Evolutionary conservation across 2,113 vertebrate species (phyloP), one percentile per base, ranked within the genome.

Genomic region (Nematolebias whitei): DNA sequence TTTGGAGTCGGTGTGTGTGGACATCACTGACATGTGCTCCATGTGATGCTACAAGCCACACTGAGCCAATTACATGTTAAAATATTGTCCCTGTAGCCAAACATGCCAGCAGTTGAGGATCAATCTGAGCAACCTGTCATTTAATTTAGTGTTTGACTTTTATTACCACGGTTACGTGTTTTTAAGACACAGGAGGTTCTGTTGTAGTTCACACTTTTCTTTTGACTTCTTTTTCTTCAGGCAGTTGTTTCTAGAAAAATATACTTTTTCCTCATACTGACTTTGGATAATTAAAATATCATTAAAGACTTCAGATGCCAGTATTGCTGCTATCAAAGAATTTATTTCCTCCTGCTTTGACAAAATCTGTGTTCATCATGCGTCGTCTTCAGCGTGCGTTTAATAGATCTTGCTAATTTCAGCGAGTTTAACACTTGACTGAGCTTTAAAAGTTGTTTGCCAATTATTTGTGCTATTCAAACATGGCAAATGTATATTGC

Each of bases 61-160:
- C 32, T 10, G 32, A 35, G 32, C 32, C 10, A 29, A 29, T 4
- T 3, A 29, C 3, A 3, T 29, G 26, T 29, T 29, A 29, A 7
- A 7, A 29, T 29, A 7, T 29, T 29, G n/a, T n/a, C n/a, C n/a
- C n/a, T n/a, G 7, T 4, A 29, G 7, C 26, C 26, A 23, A 49
- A 61, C 44, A n/a, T n/a, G n/a, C n/a, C n/a, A n/a, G n/a, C n/a
- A n/a, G n/a, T 51, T 51, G 19, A 53, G 40, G 45, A 44, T 60
- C 57, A 74, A 47, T n/a, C 26, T 62, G 23, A 66, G 18, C 26
- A 66, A 50, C 47, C 51, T 15, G 43, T 59, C 9, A 39, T 39
- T 15, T 18, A 39, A 24, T 19, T 58, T 39, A 44, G 29, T 32
- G 20, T 35, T 35, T 35, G 3, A 6, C 6, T 29, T 29, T 29